These are phyloP conservation scores for Ellobius talpinus DNA, from an alignment of 2,113 vertebrate genomes.

Conservation along the genomic window DNA sequence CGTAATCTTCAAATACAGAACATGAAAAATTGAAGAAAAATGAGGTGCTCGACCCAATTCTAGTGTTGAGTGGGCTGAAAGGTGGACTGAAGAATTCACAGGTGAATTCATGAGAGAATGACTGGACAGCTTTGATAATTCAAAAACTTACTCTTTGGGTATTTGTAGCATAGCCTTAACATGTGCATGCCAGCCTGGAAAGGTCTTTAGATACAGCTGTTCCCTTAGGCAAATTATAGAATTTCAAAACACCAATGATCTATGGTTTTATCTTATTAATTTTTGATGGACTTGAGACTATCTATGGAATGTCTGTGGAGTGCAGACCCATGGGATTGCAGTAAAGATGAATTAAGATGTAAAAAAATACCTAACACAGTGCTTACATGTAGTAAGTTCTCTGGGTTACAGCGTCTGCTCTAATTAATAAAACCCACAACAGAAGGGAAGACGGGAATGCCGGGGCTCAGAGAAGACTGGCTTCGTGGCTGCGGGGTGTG, in stretches of 20 bases:
- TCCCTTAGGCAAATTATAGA: neutral
- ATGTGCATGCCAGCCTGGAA: neutral
- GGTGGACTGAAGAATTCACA: neutral
- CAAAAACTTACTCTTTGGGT: neutral
- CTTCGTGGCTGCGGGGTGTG: neutral
- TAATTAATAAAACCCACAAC: neutral
- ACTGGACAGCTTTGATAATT: neutral
- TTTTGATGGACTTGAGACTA: neutral
- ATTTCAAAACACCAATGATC: neutral
- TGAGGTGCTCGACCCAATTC: neutral
- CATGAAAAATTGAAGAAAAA: neutral
- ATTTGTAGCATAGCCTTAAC: neutral
- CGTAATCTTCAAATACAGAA: neutral
- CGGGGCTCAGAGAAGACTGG: neutral
- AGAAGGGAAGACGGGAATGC: neutral
- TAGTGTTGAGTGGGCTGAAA: neutral
- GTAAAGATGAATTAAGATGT: conserved; percentile 1
- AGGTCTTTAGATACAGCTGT: neutral
- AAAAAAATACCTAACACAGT: neutral
- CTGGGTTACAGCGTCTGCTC: neutral
- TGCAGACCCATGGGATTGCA: neutral
- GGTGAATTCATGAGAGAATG: neutral
- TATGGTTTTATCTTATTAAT: neutral
- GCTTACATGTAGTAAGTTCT: neutral
- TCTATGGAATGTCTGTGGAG: neutral